A percentile compares a stretch with the other conserved stretches of the same genome.
These are phyloP conservation scores for Drosophila helvetica DNA, from an alignment of 2,888 invertebrate species.

Conservation along the genomic window DNA sequence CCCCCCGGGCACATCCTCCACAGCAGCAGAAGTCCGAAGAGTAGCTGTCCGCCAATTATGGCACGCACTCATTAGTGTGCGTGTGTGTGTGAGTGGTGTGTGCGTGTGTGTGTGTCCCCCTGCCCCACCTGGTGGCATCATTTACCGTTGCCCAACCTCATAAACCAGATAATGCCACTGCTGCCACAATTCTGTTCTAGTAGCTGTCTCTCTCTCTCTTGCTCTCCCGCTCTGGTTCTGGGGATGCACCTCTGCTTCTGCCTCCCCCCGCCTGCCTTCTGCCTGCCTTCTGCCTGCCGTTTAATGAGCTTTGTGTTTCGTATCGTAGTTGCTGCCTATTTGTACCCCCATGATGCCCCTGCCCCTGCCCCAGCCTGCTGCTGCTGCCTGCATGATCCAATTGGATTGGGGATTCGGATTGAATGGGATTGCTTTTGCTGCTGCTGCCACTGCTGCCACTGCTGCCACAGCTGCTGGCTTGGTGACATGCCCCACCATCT, in stretches of 20 bases:
- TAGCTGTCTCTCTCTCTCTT: constrained; percentile 2
- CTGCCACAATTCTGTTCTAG: constrained; percentile 45
- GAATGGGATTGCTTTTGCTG: constrained; percentile 24
- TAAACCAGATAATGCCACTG: constrained; percentile 61
- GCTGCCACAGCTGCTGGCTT: not conserved
- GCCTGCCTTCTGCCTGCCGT: constrained; percentile 13
- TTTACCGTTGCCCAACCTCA: constrained; percentile 70
- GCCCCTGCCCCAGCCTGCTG: constrained; percentile 1
- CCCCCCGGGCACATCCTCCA: constrained; percentile 40
- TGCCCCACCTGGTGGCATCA: constrained; percentile 13
- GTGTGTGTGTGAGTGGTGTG: not conserved
- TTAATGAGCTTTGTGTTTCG: constrained; percentile 41
- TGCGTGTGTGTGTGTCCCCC: not conserved
- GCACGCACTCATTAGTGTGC: constrained; percentile 56
- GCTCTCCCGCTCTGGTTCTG: constrained; percentile 4
- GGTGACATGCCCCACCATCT: constrained; percentile 29
- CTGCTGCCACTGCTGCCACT: constrained; percentile 17
- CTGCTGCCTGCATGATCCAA: not conserved
- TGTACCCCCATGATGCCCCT: constrained; percentile 1
- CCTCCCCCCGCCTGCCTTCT: not conserved
- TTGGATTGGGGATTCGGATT: constrained; percentile 10
- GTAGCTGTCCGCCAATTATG: constrained; percentile 50
- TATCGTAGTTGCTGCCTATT: constrained; percentile 8
- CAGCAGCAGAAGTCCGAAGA: not conserved
- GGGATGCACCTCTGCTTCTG: constrained; percentile 6